Evolutionary conservation across 2,797 vertebrate species (phyloP).

Genomic region (Gastrophryne carolinensis): DNA sequence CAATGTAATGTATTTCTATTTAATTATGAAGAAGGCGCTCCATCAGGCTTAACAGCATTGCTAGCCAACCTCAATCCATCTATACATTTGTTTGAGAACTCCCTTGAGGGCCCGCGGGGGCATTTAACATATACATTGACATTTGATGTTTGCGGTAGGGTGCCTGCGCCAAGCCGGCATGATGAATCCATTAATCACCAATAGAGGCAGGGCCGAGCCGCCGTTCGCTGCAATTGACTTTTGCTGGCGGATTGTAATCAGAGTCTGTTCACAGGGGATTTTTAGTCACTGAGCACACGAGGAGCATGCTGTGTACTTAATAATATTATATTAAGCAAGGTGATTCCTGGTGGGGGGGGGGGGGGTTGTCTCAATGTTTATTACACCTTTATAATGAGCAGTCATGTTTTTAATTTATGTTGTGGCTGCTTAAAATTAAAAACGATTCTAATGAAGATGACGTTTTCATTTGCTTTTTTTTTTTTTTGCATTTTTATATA

Average conservation of each 20-base stretch:
- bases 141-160: not conserved
- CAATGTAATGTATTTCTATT: not conserved
- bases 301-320: not conserved
- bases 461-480: too few relatives aligned
- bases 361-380: slow-evolving; percentile 20
- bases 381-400: not conserved
- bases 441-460: not conserved
- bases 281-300: not conserved
- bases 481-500: too few relatives aligned
- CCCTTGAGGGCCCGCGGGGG: not conserved
- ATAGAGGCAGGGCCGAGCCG: slow-evolving; percentile 20
- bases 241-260: slow-evolving; percentile 38
- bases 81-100: slow-evolving; percentile 16
- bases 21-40: not conserved
- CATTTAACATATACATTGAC: slow-evolving; percentile 35
- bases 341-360: slow-evolving; percentile 28
- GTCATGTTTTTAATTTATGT: not conserved
- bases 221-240: not conserved
- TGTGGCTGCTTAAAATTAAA: not conserved
- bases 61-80: slow-evolving; percentile 7
- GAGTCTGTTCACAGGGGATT: slow-evolving; percentile 39
- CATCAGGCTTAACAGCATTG: not conserved
- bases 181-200: slow-evolving; percentile 44
- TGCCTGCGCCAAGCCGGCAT: not conserved
- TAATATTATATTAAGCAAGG: slow-evolving; percentile 31